These are phyloP conservation scores for Catharus ustulatus DNA, from an alignment of 2,797 vertebrate genomes.

Conservation along the genomic window DNA sequence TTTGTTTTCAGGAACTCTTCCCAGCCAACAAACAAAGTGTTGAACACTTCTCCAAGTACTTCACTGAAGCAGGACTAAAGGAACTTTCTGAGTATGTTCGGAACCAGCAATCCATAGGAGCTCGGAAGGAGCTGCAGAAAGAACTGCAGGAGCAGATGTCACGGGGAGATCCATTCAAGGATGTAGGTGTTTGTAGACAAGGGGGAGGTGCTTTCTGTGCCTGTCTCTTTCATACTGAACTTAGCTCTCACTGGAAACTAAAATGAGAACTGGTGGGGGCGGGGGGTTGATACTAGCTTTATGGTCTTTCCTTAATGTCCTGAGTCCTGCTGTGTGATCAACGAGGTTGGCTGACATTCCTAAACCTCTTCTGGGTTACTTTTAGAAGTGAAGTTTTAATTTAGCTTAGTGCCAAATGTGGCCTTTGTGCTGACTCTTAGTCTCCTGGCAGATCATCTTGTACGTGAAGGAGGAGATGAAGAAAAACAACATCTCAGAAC, in stretches of 20 bases:
- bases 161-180: slow-evolving; percentile 90
- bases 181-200: slow-evolving; percentile 76
- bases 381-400: not conserved
- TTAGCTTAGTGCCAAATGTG: not conserved
- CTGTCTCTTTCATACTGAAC: not conserved
- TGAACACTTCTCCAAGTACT: slow-evolving; percentile 97
- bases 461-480: slow-evolving; percentile 96
- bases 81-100: slow-evolving; percentile 94
- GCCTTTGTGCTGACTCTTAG: not conserved
- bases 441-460: slow-evolving; percentile 83
- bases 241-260: not conserved
- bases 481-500: slow-evolving; percentile 90
- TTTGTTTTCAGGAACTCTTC: slow-evolving; percentile 88
- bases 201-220: not conserved
- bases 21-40: slow-evolving; percentile 96
- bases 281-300: not conserved
- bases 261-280: not conserved
- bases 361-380: not conserved
- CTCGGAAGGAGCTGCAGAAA: slow-evolving; percentile 94
- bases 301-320: not conserved
- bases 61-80: slow-evolving; percentile 94
- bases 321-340: not conserved
- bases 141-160: slow-evolving; percentile 95
- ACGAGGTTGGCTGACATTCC: not conserved
- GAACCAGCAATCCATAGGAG: slow-evolving; percentile 94